A percentile compares a stretch with the other conserved stretches of the same genome.
Evolutionary conservation across 2,113 vertebrate genomes (phyloP).

Genomic region (Alces alces): DNA sequence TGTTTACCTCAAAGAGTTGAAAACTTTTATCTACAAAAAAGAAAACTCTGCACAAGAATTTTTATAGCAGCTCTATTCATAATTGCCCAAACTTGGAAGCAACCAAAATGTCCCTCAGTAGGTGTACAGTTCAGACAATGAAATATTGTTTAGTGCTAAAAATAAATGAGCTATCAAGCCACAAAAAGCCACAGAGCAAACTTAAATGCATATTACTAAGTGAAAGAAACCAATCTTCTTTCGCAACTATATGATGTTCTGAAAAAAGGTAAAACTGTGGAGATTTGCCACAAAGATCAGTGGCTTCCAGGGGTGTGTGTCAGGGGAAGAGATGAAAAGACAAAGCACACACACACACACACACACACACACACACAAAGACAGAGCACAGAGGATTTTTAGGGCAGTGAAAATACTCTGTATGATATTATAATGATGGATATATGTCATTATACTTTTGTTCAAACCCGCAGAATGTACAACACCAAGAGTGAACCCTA

Average conservation of each 20-base stretch:
- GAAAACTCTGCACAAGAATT: neutral
- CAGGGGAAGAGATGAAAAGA: neutral
- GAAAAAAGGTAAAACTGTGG: neutral
- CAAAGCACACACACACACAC: neutral
- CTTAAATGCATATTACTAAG: neutral
- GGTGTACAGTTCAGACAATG: neutral
- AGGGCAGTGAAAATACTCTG: neutral
- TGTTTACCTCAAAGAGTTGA: neutral
- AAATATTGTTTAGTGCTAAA: neutral
- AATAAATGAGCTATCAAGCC: neutral
- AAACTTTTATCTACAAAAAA: neutral
- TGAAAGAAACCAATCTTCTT: neutral
- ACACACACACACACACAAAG: too few relatives aligned
- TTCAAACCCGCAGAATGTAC: neutral
- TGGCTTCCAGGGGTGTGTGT: neutral
- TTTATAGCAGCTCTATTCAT: neutral
- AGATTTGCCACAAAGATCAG: neutral
- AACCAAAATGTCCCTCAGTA: neutral
- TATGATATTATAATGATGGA: neutral
- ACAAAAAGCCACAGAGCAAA: neutral
- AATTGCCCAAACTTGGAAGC: neutral
- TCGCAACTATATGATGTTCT: neutral
- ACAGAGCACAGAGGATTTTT: neutral
- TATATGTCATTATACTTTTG: neutral
- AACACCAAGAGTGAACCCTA: neutral